Percentiles rank a stretch among this genome's conserved stretches.
Evolutionary conservation across 2,888 invertebrate genomes (phyloP).

Genomic region (Amblyjoppa proteus): DNA sequence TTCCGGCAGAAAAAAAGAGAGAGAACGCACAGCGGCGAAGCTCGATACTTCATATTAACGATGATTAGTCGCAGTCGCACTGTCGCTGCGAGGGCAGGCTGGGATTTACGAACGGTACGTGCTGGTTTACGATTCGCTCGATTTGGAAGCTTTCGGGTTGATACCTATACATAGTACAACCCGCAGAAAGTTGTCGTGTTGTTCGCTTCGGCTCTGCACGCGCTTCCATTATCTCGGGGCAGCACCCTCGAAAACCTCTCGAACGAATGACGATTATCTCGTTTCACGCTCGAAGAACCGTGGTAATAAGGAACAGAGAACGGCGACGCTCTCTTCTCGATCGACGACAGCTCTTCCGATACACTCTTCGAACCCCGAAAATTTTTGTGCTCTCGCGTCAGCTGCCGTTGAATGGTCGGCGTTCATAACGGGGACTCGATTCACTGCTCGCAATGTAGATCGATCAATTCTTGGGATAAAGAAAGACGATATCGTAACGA

Average conservation of each 20-base stretch:
- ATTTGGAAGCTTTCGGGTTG: slow-evolving; percentile 27
- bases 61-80: slow-evolving; percentile 55
- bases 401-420: slow-evolving; percentile 26
- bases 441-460: slow-evolving; percentile 16
- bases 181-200: slow-evolving; percentile 16
- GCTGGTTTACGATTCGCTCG: slow-evolving; percentile 45
- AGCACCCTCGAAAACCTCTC: slow-evolving; percentile 37
- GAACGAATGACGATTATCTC: slow-evolving; percentile 75
- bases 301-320: slow-evolving; percentile 45
- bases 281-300: slow-evolving; percentile 73
- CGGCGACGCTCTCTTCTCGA: slow-evolving; percentile 23
- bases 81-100: slow-evolving; percentile 23
- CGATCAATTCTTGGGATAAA: background rate
- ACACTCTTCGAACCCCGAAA: background rate
- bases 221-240: slow-evolving; percentile 11
- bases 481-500: too few relatives aligned
- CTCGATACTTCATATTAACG: slow-evolving; percentile 54
- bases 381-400: slow-evolving; percentile 45
- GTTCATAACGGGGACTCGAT: slow-evolving; percentile 27
- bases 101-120: slow-evolving; percentile 54
- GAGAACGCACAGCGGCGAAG: background rate
- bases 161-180: background rate
- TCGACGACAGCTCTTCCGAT: slow-evolving; percentile 8
- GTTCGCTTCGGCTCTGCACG: background rate
- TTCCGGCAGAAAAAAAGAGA: slow-evolving; percentile 64